Percentiles rank a stretch among this genome's conserved stretches.
Conservation (phyloP, 2,797 vertebrate genomes). For the Alca torda region DNA sequence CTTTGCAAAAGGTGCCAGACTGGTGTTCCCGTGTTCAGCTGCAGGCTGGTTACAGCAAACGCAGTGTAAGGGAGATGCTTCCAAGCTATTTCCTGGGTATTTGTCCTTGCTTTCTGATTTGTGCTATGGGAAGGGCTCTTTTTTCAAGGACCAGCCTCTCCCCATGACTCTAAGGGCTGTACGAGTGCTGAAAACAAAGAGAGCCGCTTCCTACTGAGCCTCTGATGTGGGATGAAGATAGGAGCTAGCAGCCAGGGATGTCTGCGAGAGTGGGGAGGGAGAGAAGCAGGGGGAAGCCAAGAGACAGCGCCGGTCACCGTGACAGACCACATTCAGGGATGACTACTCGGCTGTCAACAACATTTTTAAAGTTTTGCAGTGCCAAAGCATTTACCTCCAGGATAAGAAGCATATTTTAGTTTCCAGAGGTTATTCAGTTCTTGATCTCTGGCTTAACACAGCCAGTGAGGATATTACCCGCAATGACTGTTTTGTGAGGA, state of each 20-base stretch:
- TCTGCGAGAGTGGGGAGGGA: not conserved
- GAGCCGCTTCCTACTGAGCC: not conserved
- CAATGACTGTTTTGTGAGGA: not conserved
- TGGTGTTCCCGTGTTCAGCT: not conserved
- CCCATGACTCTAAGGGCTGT: not conserved
- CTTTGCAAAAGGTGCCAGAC: not conserved
- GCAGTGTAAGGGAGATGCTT: not conserved
- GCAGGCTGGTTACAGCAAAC: not conserved
- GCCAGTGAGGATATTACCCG: not conserved
- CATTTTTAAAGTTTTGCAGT: not conserved
- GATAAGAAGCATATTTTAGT: not conserved
- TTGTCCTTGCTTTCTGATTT: not conserved
- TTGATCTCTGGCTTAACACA: not conserved
- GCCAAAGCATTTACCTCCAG: not conserved
- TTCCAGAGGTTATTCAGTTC: not conserved
- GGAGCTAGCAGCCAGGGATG: not conserved
- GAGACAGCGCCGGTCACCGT: accelerated
- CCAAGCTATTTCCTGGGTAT: not conserved
- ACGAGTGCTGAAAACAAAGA: not conserved
- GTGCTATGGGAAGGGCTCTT: not conserved
- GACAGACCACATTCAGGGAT: not conserved
- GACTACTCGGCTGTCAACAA: accelerated
- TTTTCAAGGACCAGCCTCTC: not conserved
- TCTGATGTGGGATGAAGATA: not conserved
- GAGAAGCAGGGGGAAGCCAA: not conserved